Percentiles rank a stretch among this genome's conserved stretches.
These are phyloP conservation scores for Clamator glandarius DNA, from an alignment of 2,797 vertebrate genomes.

Conservation along the genomic window DNA sequence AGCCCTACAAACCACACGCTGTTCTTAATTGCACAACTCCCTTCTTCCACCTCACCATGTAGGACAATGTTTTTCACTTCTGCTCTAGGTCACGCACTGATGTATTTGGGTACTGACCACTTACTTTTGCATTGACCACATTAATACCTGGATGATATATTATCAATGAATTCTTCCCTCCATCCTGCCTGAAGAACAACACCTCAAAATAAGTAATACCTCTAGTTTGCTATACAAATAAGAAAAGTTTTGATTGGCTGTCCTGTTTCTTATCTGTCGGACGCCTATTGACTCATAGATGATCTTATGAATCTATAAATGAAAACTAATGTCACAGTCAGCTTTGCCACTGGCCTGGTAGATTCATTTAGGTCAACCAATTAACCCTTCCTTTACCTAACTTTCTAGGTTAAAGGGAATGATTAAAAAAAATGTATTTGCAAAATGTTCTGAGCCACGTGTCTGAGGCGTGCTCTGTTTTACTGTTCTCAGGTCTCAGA, in stretches of 20 bases:
- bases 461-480: rapidly evolving
- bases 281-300: background rate
- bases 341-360: background rate
- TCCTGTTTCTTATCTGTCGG: background rate
- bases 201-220: background rate
- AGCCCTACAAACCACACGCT: background rate
- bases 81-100: background rate
- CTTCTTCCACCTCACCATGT: background rate
- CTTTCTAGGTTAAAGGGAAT: background rate
- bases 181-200: background rate
- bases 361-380: background rate
- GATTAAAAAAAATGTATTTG: background rate
- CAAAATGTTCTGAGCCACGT: rapidly evolving
- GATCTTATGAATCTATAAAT: background rate
- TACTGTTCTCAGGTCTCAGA: background rate
- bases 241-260: background rate
- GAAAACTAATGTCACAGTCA: background rate
- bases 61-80: background rate
- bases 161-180: background rate
- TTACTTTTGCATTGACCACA: background rate
- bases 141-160: background rate
- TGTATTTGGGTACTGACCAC: background rate
- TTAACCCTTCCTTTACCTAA: background rate
- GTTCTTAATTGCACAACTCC: background rate
- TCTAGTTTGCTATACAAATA: background rate